Evolutionary conservation across 1,140 invertebrate genomes (phyloP), one percentile per base, ranked within the genome.

Genomic region (Leptinotarsa undecemlineata): DNA sequence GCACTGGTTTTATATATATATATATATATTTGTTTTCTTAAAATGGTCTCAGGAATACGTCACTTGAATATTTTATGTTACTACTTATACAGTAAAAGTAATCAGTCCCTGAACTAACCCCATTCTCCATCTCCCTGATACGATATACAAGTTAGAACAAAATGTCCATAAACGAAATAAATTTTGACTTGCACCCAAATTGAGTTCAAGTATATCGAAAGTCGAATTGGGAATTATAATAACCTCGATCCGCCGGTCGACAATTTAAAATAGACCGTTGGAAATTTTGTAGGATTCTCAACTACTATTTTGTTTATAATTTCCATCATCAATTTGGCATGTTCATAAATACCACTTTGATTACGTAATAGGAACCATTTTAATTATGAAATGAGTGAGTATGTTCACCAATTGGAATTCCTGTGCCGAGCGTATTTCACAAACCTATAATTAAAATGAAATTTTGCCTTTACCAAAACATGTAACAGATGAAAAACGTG

Each of bases 281-380:
- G 17, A 57, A 57, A 57, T 57, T 57, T 33, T 33, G 8, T 33
- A 2, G 33, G 15, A 15, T n/a, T 57, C 15, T 14, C 14, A 19
- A 17, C 17, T 17, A 57, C 17, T 57, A 19, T 57, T 57, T 57
- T 57, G n/a, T 57, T 57, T 57, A 19, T 17, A 57, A 15, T 57
- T 15, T 57, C 51, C 15, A 57, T 19, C 51, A 57, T 57, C 51
- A 57, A 57, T 57, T 57, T 57, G n/a, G 51, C 51, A 15, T 57
- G 51, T 57, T 57, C n/a, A 57, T 57, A 57, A 57, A 57, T 57
- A 57, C 51, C n/a, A 57, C 15, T 57, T 8, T 4, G 51, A 57
- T 57, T 57, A 57, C 51, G 51, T 57, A 57, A 57, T 57, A 57
- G 51, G 51, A 57, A 57, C 51, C 17, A 57, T 57, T 57, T 57